These are phyloP conservation scores for Silurus asotus DNA, from an alignment of 2,113 vertebrate species.

Conservation along the genomic window DNA sequence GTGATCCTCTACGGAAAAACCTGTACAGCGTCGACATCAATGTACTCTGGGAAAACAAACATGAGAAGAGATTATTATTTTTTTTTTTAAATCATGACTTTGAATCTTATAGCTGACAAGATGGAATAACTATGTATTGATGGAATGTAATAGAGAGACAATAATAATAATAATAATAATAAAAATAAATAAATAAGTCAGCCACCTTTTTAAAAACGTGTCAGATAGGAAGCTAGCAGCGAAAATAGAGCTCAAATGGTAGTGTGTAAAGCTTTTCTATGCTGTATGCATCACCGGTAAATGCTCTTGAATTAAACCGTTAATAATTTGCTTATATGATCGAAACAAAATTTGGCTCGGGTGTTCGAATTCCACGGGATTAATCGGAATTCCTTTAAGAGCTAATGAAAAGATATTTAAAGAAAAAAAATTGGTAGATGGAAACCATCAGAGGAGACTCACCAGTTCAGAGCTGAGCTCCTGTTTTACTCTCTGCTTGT, in stretches of 20 bases:
- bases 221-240: not conserved
- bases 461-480: slow-evolving; percentile 98
- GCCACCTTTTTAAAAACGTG: not conserved
- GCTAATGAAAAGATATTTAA: not conserved
- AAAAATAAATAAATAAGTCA: not conserved
- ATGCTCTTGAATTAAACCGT: not conserved
- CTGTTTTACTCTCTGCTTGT: slow-evolving; percentile 97
- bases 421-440: not conserved
- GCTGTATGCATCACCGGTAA: not conserved
- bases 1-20: slow-evolving; percentile 88
- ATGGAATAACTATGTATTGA: not conserved
- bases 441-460: slow-evolving; percentile 38
- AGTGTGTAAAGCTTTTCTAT: not conserved
- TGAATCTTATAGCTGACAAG: not conserved
- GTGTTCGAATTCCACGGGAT: not conserved
- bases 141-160: not conserved
- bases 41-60: slow-evolving; percentile 79
- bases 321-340: not conserved
- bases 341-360: not conserved
- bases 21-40: slow-evolving; percentile 88
- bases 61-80: not conserved
- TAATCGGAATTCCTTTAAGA: not conserved
- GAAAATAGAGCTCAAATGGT: not conserved
- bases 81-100: too few relatives aligned
- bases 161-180: too few relatives aligned